These are phyloP conservation scores for Callorhinus ursinus DNA, from an alignment of 2,113 vertebrate species.

Conservation along the genomic window DNA sequence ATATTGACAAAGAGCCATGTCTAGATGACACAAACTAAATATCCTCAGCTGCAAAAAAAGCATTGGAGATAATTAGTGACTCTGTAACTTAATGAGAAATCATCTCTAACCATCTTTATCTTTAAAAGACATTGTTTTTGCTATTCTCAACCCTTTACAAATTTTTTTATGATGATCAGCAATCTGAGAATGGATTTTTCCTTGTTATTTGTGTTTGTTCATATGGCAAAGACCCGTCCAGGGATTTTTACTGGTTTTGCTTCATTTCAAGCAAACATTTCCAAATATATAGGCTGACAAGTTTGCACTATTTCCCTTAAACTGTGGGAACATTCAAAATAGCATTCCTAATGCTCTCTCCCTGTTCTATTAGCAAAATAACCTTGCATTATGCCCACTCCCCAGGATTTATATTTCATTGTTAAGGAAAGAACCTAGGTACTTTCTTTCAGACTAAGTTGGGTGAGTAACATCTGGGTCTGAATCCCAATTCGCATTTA, in stretches of 20 bases:
- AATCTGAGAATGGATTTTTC: not conserved
- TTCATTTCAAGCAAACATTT: conserved; percentile 41
- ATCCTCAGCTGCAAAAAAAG: not conserved
- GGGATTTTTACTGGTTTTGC: conserved; percentile 33
- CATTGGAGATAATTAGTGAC: not conserved
- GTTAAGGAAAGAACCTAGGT: not conserved
- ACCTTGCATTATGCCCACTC: not conserved
- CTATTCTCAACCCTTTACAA: conserved; percentile 1
- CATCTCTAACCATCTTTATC: not conserved
- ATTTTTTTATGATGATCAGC: conserved; percentile 15
- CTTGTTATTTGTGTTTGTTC: conserved; percentile 18
- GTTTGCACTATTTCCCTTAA: not conserved
- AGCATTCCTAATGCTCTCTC: not conserved
- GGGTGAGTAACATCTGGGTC: not conserved
- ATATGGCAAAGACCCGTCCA: not conserved
- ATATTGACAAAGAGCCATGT: conserved; percentile 43
- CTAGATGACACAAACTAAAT: conserved; percentile 13
- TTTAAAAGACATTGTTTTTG: not conserved
- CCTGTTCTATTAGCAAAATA: not conserved
- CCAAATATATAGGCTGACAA: not conserved
- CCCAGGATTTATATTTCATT: not conserved
- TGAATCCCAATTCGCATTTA: conserved; percentile 7
- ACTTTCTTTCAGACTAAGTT: not conserved
- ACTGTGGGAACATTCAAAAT: not conserved
- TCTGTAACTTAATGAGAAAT: conserved; percentile 49